Evolutionary conservation across 2,113 vertebrate species (phyloP), one percentile per base, ranked within the genome.

Genomic region (Psittacus erithacus): DNA sequence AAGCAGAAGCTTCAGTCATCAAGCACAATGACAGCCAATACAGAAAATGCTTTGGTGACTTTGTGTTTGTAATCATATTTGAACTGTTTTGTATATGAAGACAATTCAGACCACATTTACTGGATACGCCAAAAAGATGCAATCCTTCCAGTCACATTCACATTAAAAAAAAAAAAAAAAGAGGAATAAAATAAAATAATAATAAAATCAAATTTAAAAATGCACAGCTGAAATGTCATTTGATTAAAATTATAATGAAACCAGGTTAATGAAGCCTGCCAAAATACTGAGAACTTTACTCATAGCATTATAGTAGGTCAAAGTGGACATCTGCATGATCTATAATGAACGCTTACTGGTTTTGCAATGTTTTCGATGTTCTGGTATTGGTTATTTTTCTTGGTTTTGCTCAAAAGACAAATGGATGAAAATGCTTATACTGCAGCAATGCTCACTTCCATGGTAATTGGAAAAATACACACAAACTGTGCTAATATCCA

Each of bases 361-460:
- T 89, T 89, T 92, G 86, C 83, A 89, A 76, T 89, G 65, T 92
- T 97, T 96, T 91, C 83, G 69, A 0, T 86, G 75, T 81, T 91
- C 83, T 92, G 31, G 49, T 84, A 73, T 47, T 92, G 86, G 81
- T 96, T 96, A 91, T 96, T 96, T 96, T 94, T 96, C 93, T 96
- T 96, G 81, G 88, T 90, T 94, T 95, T 96, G 63, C 77, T 89
- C 88, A 88, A 92, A 96, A 96, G 92, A 84, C 77, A 96, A 95
- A 92, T 88, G 81, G 76, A 89, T 62, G 46, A 89, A 96, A 97
- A 90, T 85, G 91, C 92, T 96, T 93, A 95, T 74, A 67, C 69
- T 91, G 77, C 93, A 95, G 86, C 83, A 96, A 74, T 91, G 41
- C 71, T 94, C 81, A 84, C 86, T 95, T 96, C 93, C 74, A 92